Evolutionary conservation across 2,113 vertebrate species (phyloP), one percentile per base, ranked within the genome.

Genomic region (Apaloderma vittatum): DNA sequence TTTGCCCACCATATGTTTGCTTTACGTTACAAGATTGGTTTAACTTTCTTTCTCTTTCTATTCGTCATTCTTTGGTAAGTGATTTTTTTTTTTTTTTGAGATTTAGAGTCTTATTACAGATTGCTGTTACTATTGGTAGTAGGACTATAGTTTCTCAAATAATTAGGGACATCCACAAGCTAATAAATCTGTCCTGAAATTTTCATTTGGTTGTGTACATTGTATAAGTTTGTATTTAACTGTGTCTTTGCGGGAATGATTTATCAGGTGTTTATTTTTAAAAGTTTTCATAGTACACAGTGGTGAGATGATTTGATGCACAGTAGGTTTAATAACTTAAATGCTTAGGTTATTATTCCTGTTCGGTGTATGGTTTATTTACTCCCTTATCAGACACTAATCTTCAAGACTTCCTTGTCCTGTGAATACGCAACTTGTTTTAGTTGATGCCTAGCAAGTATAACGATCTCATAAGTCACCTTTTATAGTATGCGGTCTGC

Each of bases 181-280:
- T 88, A 98, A 98, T 98, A 98, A 98, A 98, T 98, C 98, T 98
- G 89, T 95, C 83, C 86, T 82, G 78, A 82, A 75, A 78, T 95
- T 97, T 98, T 97, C 94, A 97, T 97, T 98, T 97, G 96, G 55
- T 78, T 93, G 88, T 93, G 92, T 96, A 95, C 9, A 1, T 84
- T 90, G 94, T 92, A 72, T 67, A 67, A 87, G 96, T 97, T 98
- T 88, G 89, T 95, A 15, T 95, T 97, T 96, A 93, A 94, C 54
- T 40, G 61, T 92, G 68, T 94, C 93, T 85, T 32, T 49, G 78
- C 37, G 6, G 8, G 22, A 57, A 18, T 96, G 96, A 98, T 97
- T 98, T 98, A 98, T 93, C 96, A 96, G 68, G 96, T 98, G 97
- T 96, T 97, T 94, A 86, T 87, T 91, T 92, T 91, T 94, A 61